These are phyloP conservation scores for Eriosoma lanigerum DNA, from an alignment of 1,140 invertebrate genomes.

Conservation along the genomic window DNA sequence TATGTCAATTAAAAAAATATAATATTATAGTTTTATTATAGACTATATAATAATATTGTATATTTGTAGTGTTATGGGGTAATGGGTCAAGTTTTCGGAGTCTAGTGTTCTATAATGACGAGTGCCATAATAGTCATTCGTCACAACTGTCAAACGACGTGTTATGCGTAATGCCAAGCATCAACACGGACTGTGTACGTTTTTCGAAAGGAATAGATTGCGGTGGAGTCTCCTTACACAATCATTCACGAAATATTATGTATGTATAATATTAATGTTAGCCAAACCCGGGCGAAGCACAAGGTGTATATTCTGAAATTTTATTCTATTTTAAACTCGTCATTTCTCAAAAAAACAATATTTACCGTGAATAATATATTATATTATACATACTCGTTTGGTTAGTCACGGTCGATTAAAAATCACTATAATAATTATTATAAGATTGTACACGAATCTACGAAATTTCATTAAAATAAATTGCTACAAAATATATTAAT, in stretches of 20 bases:
- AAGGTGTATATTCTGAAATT: background rate
- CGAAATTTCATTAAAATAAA: too few relatives aligned
- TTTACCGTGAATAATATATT: background rate
- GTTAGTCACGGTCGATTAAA: background rate
- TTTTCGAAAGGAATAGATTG: background rate
- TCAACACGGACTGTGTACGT: background rate
- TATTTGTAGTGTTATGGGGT: slow-evolving; percentile 9
- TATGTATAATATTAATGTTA: background rate
- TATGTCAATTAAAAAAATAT: too few relatives aligned
- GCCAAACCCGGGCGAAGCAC: background rate
- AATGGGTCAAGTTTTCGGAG: slow-evolving; percentile 40
- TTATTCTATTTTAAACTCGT: slow-evolving; percentile 31
- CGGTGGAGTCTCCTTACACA: background rate
- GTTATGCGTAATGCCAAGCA: background rate
- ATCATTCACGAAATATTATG: slow-evolving; percentile 9
- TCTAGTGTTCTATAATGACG: background rate
- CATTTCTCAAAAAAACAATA: background rate
- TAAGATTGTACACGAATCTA: too few relatives aligned
- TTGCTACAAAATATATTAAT: too few relatives aligned
- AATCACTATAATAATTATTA: too few relatives aligned
- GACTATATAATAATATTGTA: too few relatives aligned
- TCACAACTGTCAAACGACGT: slow-evolving; percentile 27
- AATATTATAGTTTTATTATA: too few relatives aligned
- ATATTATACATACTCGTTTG: background rate
- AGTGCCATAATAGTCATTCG: slow-evolving; percentile 31